A percentile compares a stretch with the other conserved stretches of the same genome.
phyloP scores from a whole-genome alignment of 2,888 invertebrate genomes.

The Leucophenga maculata region DNA sequence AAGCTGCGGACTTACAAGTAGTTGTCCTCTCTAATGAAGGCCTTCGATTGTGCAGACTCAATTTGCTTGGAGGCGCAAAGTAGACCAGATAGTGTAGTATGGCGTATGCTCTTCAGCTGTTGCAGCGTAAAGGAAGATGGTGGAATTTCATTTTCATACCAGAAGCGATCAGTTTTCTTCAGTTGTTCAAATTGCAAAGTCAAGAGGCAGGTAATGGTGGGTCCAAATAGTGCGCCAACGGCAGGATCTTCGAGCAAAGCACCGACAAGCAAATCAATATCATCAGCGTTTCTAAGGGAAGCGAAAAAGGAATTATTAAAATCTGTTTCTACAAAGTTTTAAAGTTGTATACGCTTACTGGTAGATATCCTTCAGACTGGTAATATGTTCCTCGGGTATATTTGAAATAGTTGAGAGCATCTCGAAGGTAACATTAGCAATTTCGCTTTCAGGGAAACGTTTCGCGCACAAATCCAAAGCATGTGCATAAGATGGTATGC shows the following conservation, averaged over 20 bases:
- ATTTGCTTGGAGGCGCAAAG: slow-evolving; percentile 83
- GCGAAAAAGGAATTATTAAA: neutral
- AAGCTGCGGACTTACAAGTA: slow-evolving; percentile 79
- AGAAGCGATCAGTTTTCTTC: slow-evolving; percentile 91
- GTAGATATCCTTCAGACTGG: slow-evolving; percentile 80
- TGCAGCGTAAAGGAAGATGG: slow-evolving; percentile 85
- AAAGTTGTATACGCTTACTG: slow-evolving; percentile 73
- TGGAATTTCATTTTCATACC: slow-evolving; percentile 95
- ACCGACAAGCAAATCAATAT: slow-evolving; percentile 89
- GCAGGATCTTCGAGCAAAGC: slow-evolving; percentile 86
- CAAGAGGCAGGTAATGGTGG: slow-evolving; percentile 90
- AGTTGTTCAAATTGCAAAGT: slow-evolving; percentile 86
- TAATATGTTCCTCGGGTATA: slow-evolving; percentile 75
- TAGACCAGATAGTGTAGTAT: slow-evolving; percentile 84
- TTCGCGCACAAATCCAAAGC: slow-evolving; percentile 78
- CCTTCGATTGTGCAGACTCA: slow-evolving; percentile 85
- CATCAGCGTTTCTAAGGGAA: slow-evolving; percentile 77
- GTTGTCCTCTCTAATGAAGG: slow-evolving; percentile 88
- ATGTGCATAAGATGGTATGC: slow-evolving; percentile 81
- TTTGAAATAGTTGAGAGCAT: slow-evolving; percentile 54
- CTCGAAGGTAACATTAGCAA: slow-evolving; percentile 65
- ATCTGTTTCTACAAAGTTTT: too few relatives aligned
- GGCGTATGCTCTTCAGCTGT: slow-evolving; percentile 86
- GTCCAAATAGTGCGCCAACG: slow-evolving; percentile 87
- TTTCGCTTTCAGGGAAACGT: slow-evolving; percentile 52